phyloP scores from a whole-genome alignment of 2,888 invertebrate species.

The Timema podura region DNA sequence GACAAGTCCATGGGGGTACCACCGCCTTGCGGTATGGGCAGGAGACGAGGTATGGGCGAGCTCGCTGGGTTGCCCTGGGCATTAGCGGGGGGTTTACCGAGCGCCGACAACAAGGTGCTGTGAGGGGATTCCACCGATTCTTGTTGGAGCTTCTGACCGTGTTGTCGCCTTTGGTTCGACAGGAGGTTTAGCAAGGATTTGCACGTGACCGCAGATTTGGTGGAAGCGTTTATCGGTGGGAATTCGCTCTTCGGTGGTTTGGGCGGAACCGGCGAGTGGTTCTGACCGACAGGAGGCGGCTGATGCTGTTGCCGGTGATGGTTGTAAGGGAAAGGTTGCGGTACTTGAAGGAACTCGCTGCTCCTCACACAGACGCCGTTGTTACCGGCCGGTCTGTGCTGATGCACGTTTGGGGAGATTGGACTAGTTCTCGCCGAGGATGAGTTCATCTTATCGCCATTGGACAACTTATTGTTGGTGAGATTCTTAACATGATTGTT shows the following conservation, averaged over 20 bases:
- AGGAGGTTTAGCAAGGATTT: conserved; percentile 60
- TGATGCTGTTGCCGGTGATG: conserved; percentile 41
- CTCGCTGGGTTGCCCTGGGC: background rate
- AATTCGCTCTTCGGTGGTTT: conserved; percentile 21
- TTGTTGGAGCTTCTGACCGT: too few species aligned
- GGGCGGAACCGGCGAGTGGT: conserved; percentile 17
- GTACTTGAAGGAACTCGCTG: too few species aligned
- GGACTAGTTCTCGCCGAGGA: conserved; percentile 52
- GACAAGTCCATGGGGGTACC: conserved; percentile 46
- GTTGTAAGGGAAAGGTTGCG: too few species aligned
- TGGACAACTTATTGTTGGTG: conserved; percentile 24
- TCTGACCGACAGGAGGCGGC: conserved; percentile 34
- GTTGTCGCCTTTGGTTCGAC: conserved; percentile 29
- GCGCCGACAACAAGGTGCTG: conserved; percentile 26
- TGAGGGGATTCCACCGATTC: too few species aligned
- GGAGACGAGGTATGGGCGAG: conserved; percentile 10
- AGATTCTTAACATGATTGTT: conserved; percentile 12
- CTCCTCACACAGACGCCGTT: conserved; percentile 21
- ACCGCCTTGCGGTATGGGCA: conserved; percentile 12
- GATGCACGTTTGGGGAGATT: conserved; percentile 45
- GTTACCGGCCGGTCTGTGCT: conserved; percentile 23
- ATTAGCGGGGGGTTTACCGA: conserved; percentile 22
- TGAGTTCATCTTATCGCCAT: conserved; percentile 19
- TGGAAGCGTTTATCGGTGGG: too few species aligned
- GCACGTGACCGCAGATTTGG: conserved; percentile 30